A percentile compares a stretch with the other conserved stretches of the same genome.
Conservation (phyloP, 2,888 invertebrate species). For the Nomada flava region DNA sequence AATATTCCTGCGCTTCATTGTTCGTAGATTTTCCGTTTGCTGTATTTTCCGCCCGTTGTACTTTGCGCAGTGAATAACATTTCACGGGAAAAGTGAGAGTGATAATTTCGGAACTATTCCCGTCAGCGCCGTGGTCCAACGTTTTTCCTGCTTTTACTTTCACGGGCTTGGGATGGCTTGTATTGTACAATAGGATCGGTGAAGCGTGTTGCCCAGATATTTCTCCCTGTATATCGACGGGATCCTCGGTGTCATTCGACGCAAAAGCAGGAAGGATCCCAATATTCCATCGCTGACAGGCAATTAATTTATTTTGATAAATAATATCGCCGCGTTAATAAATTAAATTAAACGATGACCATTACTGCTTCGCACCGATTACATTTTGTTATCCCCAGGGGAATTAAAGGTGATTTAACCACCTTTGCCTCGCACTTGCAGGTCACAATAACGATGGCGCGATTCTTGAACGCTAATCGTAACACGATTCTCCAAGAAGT, state of each 20-base stretch:
- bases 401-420: neutral
- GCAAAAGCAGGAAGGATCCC: constrained; percentile 29
- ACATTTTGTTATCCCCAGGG: too few species aligned
- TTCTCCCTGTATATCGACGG: constrained; percentile 74
- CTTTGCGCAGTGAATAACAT: constrained; percentile 6
- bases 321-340: neutral
- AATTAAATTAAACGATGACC: neutral
- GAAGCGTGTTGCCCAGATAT: constrained; percentile 77
- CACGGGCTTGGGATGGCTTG: constrained; percentile 42
- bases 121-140: constrained; percentile 57
- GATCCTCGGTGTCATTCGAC: constrained; percentile 61
- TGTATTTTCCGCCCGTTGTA: too few species aligned
- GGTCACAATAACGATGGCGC: neutral
- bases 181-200: constrained; percentile 76
- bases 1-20: neutral
- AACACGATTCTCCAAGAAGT: neutral
- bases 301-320: neutral
- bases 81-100: too few species aligned
- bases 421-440: too few species aligned
- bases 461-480: too few species aligned
- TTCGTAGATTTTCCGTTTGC: constrained; percentile 56
- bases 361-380: too few species aligned
- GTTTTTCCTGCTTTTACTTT: constrained; percentile 43
- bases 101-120: constrained; percentile 69
- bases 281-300: neutral